These are phyloP conservation scores for Alligator sinensis DNA, from an alignment of 2,113 vertebrate species.

Conservation along the genomic window DNA sequence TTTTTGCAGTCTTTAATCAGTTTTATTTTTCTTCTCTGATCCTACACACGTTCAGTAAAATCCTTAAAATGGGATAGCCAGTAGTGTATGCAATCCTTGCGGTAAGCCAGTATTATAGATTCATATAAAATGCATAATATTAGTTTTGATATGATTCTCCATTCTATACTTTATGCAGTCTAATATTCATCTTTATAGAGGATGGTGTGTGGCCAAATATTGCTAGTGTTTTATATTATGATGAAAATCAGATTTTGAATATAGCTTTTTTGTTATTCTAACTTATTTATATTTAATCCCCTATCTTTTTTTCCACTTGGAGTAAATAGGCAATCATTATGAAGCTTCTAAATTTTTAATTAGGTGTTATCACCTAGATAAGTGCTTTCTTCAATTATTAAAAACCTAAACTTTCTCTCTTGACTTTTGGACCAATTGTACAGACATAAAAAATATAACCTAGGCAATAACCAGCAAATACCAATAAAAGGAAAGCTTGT, in stretches of 20 bases:
- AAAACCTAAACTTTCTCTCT: neutral
- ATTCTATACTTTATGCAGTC: neutral
- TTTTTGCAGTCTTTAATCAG: neutral
- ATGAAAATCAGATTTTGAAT: neutral
- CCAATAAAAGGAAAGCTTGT: too few species aligned
- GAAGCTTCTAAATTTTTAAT: slow-evolving; percentile 58
- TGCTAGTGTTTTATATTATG: neutral
- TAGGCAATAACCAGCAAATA: neutral
- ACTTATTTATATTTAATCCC: slow-evolving; percentile 43
- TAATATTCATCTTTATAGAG: neutral
- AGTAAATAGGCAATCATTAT: slow-evolving; percentile 40
- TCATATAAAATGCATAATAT: neutral
- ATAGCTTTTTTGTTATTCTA: neutral
- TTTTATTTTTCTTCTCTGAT: neutral
- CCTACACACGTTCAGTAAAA: neutral
- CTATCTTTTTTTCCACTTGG: neutral
- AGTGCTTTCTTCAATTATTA: slow-evolving; percentile 50
- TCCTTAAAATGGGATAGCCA: neutral
- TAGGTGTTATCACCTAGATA: slow-evolving; percentile 22
- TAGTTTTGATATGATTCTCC: neutral
- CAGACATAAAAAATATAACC: neutral
- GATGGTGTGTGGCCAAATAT: neutral
- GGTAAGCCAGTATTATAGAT: neutral
- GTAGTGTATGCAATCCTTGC: neutral
- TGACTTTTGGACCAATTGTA: neutral